phyloP scores from a whole-genome alignment of 23 tunicate genomes.

The Diplosoma virens region DNA sequence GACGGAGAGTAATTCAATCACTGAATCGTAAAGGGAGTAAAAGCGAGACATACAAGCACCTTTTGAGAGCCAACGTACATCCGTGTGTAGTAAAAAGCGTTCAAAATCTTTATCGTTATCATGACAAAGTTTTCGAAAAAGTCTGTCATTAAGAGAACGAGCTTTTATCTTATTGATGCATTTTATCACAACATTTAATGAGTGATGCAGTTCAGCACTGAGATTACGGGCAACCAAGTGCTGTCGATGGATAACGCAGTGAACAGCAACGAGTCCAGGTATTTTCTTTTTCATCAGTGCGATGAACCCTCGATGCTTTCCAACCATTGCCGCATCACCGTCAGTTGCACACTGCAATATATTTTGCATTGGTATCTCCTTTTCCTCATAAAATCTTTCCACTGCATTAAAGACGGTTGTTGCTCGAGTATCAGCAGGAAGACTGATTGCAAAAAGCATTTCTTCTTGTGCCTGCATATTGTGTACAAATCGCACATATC shows the following conservation, averaged over 20 bases:
- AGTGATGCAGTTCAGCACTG: constrained; percentile 28
- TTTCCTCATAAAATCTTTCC: constrained; percentile 12
- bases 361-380: constrained; percentile 35
- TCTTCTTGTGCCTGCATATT: constrained; percentile 31
- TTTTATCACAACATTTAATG: constrained; percentile 32
- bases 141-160: constrained; percentile 39
- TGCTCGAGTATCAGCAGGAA: constrained; percentile 41
- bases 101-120: constrained; percentile 50
- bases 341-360: constrained; percentile 57
- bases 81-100: constrained; percentile 32
- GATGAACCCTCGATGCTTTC: constrained; percentile 33
- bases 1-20: constrained; percentile 31
- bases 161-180: constrained; percentile 47
- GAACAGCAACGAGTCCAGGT: constrained; percentile 23
- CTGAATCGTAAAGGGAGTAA: constrained; percentile 37
- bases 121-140: constrained; percentile 42
- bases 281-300: constrained; percentile 8
- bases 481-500: constrained; percentile 27
- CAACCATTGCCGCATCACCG: constrained; percentile 55
- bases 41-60: constrained; percentile 39
- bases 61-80: constrained; percentile 50
- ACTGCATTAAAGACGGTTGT: constrained; percentile 41
- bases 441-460: constrained; percentile 41
- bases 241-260: constrained; percentile 44
- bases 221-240: constrained; percentile 29